phyloP scores from a whole-genome alignment of 2,888 invertebrate genomes.

The Stenurella melanura region DNA sequence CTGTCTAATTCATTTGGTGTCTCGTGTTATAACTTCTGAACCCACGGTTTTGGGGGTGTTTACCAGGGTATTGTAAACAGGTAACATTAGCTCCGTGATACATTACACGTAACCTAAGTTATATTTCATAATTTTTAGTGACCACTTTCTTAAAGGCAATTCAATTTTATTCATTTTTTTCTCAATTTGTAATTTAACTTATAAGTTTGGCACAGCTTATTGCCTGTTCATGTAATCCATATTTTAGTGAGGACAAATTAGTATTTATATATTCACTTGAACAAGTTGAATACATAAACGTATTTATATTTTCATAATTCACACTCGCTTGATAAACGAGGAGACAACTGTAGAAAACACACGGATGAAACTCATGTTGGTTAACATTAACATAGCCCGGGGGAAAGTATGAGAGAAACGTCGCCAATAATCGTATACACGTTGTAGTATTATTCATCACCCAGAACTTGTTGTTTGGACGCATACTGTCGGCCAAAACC shows the following conservation, averaged over 20 bases:
- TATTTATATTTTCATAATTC: conserved; percentile 29
- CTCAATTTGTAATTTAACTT: too few relatives aligned
- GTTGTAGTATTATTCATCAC: conserved; percentile 46
- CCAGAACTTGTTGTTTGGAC: conserved; percentile 48
- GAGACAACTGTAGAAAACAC: conserved; percentile 6
- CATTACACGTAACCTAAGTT: too few relatives aligned
- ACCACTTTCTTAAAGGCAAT: too few relatives aligned
- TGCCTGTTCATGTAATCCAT: neutral
- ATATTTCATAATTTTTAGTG: too few relatives aligned
- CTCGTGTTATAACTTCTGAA: too few relatives aligned
- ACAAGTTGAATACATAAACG: conserved; percentile 7
- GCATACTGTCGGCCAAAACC: conserved; percentile 40
- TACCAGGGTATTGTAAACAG: too few relatives aligned
- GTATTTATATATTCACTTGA: conserved; percentile 7
- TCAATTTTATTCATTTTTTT: too few relatives aligned
- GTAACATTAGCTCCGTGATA: too few relatives aligned
- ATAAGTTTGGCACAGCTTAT: too few relatives aligned
- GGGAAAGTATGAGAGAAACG: conserved; percentile 31
- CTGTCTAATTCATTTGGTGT: too few relatives aligned
- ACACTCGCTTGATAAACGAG: conserved; percentile 25
- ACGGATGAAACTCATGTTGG: conserved; percentile 27
- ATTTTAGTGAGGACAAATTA: conserved; percentile 3
- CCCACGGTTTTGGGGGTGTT: too few relatives aligned
- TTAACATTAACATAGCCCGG: conserved; percentile 11
- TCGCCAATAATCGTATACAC: conserved; percentile 43